These are phyloP conservation scores for Cetoscarus ocellatus DNA, from an alignment of 2,797 vertebrate species.

Conservation along the genomic window DNA sequence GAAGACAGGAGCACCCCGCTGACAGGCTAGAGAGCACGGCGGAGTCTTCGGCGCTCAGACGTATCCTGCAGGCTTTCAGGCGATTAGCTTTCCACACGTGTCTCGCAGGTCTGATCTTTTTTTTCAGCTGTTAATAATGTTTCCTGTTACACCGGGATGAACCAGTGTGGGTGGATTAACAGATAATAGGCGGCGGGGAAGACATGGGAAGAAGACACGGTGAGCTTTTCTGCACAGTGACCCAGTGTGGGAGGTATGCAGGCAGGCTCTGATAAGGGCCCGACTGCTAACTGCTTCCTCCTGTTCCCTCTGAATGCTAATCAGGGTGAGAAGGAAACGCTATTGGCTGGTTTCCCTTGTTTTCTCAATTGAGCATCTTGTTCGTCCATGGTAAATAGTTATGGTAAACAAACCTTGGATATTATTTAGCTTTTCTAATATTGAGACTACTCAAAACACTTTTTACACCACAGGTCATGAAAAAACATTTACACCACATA, in stretches of 20 bases:
- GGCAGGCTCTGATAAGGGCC: constrained; percentile 71
- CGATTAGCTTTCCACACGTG: constrained; percentile 49
- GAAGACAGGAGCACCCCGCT: constrained; percentile 21
- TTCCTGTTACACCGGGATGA: constrained; percentile 65
- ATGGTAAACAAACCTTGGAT: too few relatives aligned
- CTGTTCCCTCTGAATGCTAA: constrained; percentile 71
- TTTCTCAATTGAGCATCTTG: constrained; percentile 52
- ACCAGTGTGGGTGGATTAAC: constrained; percentile 75
- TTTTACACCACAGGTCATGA: too few relatives aligned
- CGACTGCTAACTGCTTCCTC: constrained; percentile 68
- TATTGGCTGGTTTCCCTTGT: constrained; percentile 58
- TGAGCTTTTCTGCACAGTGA: constrained; percentile 67
- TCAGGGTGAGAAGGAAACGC: constrained; percentile 57
- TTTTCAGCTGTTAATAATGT: constrained; percentile 58
- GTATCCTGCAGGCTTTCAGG: constrained; percentile 48
- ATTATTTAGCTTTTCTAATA: too few relatives aligned
- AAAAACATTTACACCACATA: too few relatives aligned
- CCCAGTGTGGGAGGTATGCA: constrained; percentile 77
- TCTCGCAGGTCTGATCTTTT: constrained; percentile 44
- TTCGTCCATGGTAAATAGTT: background rate
- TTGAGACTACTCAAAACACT: too few relatives aligned
- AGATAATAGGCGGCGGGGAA: constrained; percentile 68
- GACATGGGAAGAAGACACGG: constrained; percentile 54
- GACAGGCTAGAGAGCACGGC: constrained; percentile 5
- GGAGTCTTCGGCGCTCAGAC: constrained; percentile 45